These are phyloP conservation scores for Porites lobata DNA, from an alignment of 92 coral and sea anemone species.

Conservation along the genomic window DNA sequence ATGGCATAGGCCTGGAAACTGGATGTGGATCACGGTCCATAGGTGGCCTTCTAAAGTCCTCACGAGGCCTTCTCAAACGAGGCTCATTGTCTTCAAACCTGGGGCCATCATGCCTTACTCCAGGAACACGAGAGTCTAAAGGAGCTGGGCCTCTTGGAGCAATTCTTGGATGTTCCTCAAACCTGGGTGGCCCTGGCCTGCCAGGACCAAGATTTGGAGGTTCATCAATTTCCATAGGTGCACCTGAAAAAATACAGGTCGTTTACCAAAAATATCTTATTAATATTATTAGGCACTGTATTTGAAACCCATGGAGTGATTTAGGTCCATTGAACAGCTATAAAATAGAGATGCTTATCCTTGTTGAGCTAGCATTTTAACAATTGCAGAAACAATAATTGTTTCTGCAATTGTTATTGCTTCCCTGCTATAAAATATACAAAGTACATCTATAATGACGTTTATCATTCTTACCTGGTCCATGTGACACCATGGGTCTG, in stretches of 20 bases:
- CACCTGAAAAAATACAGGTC: constrained; percentile 11
- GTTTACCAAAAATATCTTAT: too few relatives aligned
- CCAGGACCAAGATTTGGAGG: constrained; percentile 62
- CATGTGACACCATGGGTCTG: constrained; percentile 13
- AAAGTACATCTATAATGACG: too few relatives aligned
- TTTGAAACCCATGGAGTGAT: too few relatives aligned
- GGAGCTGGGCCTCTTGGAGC: constrained; percentile 51
- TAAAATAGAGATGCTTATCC: too few relatives aligned
- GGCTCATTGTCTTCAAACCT: constrained; percentile 43
- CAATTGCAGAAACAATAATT: too few relatives aligned
- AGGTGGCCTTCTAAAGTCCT: constrained; percentile 66
- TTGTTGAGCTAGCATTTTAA: too few relatives aligned
- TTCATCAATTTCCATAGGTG: constrained; percentile 43
- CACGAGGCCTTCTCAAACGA: constrained; percentile 38
- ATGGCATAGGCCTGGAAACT: constrained; percentile 23
- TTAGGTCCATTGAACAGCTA: too few relatives aligned
- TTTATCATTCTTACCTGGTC: constrained; percentile 12
- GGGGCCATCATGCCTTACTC: constrained; percentile 44
- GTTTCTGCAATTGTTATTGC: too few relatives aligned
- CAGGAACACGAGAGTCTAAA: constrained; percentile 58
- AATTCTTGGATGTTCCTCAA: constrained; percentile 49
- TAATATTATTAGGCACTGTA: background rate
- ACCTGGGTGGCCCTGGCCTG: constrained; percentile 32
- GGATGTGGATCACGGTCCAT: constrained; percentile 52
- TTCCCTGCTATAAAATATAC: too few relatives aligned